phyloP scores from a whole-genome alignment of 2,888 invertebrate species.

The Epiblema foenella region DNA sequence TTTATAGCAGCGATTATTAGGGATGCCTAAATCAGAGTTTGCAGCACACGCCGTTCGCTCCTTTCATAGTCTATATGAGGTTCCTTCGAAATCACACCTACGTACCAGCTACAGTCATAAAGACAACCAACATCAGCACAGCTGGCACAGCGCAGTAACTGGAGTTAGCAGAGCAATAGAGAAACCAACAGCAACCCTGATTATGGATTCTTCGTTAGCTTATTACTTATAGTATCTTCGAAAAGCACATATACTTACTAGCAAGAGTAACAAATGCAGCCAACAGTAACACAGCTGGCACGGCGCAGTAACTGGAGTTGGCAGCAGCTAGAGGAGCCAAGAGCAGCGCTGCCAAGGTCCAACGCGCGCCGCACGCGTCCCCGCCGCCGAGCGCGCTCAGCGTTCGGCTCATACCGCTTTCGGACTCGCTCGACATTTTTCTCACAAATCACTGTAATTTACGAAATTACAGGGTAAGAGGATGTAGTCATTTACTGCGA shows the following conservation, averaged over 20 bases:
- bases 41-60: background rate
- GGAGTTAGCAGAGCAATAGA: background rate
- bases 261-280: slow-evolving; percentile 81
- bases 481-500: background rate
- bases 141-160: background rate
- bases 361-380: slow-evolving; percentile 79
- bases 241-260: slow-evolving; percentile 77
- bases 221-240: background rate
- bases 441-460: slow-evolving; percentile 41
- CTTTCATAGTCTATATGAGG: too few species aligned
- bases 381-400: slow-evolving; percentile 65
- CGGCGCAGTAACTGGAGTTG: slow-evolving; percentile 85
- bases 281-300: slow-evolving; percentile 82
- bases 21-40: too few species aligned
- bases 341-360: slow-evolving; percentile 85
- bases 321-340: slow-evolving; percentile 85
- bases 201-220: too few species aligned
- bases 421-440: slow-evolving; percentile 62
- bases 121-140: background rate
- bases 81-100: too few species aligned
- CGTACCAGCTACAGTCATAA: too few species aligned
- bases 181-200: too few species aligned
- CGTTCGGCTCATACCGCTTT: slow-evolving; percentile 61
- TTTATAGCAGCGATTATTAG: too few species aligned
- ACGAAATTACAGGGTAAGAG: slow-evolving; percentile 9